Conservation (phyloP, 2,113 vertebrate genomes). For the Camelus bactrianus region DNA sequence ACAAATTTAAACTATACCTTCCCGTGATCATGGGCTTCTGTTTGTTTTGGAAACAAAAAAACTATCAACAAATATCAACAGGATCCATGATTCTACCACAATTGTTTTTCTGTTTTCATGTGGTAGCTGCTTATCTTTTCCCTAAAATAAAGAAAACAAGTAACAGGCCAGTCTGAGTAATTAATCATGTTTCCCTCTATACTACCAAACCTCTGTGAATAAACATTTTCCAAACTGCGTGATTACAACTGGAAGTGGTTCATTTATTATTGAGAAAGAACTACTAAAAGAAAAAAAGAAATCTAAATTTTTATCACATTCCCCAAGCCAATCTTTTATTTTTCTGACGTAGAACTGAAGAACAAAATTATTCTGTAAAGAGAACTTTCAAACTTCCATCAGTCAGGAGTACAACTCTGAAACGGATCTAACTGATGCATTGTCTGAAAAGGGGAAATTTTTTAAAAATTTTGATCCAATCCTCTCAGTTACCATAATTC, state of each 20-base stretch:
- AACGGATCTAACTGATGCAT: neutral
- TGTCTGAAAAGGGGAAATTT: neutral
- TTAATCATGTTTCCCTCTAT: neutral
- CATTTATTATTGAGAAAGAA: conserved; percentile 32
- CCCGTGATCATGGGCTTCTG: neutral
- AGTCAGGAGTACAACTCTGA: neutral
- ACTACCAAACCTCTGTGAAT: neutral
- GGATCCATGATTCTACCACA: neutral
- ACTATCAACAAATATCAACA: neutral
- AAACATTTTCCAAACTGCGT: neutral
- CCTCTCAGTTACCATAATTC: neutral
- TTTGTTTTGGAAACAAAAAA: conserved; percentile 41
- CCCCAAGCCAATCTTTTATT: neutral
- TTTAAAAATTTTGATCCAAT: neutral
- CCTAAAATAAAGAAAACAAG: neutral
- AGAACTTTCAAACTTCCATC: neutral
- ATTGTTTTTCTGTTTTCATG: neutral
- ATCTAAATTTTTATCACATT: conserved; percentile 20
- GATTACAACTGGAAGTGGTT: conserved; percentile 44
- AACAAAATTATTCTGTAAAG: neutral
- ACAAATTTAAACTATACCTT: neutral
- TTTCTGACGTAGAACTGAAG: conserved; percentile 35
- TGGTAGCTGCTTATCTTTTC: neutral
- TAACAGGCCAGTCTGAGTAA: neutral
- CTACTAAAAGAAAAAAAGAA: neutral